These are phyloP conservation scores for Athetis lepigone DNA, from an alignment of 2,888 invertebrate genomes.

Conservation along the genomic window DNA sequence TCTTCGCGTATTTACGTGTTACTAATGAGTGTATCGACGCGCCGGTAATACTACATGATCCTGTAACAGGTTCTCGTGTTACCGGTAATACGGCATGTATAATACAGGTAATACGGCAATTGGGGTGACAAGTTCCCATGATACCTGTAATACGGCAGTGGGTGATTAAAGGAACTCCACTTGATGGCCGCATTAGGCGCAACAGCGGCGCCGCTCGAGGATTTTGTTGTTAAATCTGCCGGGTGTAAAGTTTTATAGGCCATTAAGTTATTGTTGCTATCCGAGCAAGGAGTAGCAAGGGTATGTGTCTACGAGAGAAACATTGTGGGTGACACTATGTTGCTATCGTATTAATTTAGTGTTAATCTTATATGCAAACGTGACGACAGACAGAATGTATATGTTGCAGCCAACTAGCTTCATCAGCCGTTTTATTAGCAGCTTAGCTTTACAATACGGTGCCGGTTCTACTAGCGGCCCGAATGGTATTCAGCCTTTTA, in stretches of 20 bases:
- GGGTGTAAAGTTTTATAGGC: conserved; percentile 14
- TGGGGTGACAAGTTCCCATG: too few species aligned
- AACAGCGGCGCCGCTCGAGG: conserved; percentile 1
- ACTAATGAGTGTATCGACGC: conserved; percentile 10
- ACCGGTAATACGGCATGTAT: background rate
- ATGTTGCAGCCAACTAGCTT: too few species aligned
- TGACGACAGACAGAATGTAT: too few species aligned
- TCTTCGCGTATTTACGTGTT: background rate
- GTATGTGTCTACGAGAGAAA: too few species aligned
- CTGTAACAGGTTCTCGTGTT: background rate
- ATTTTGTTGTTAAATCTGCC: conserved; percentile 25
- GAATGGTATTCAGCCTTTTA: too few species aligned
- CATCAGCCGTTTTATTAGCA: too few species aligned
- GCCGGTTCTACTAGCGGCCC: too few species aligned
- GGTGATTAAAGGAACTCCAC: conserved; percentile 25
- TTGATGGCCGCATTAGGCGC: conserved; percentile 22
- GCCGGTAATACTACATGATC: background rate
- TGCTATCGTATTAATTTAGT: too few species aligned
- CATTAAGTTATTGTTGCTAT: conserved; percentile 9
- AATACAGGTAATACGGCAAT: conserved; percentile 2
- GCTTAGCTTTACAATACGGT: too few species aligned
- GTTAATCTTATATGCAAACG: too few species aligned
- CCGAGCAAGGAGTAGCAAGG: too few species aligned
- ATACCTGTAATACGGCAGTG: conserved; percentile 4
- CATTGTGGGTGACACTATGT: too few species aligned